Evolutionary conservation across 2,113 vertebrate species (phyloP).

Genomic region (Aldabrachelys gigantea): DNA sequence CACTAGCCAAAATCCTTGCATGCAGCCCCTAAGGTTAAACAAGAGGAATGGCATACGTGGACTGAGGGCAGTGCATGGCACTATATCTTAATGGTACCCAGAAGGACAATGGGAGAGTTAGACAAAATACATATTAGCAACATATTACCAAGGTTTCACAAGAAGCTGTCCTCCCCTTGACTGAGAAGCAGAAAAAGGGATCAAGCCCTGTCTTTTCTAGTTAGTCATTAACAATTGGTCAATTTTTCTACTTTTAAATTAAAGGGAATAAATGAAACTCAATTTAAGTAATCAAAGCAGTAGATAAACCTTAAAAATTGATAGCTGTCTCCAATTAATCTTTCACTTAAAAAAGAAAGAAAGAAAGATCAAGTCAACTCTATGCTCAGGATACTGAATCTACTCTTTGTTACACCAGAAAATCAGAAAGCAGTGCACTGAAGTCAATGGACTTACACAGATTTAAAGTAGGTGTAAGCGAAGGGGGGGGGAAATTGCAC

Average conservation of each 20-base stretch:
- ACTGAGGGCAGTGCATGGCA: slow-evolving; percentile 52
- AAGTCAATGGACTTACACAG: neutral
- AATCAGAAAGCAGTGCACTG: neutral
- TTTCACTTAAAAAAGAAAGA: slow-evolving; percentile 37
- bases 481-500: neutral
- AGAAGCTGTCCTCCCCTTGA: slow-evolving; percentile 53
- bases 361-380: slow-evolving; percentile 5
- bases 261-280: neutral
- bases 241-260: slow-evolving; percentile 35
- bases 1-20: neutral
- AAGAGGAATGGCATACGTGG: neutral
- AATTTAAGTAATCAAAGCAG: neutral
- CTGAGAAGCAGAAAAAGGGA: slow-evolving; percentile 32
- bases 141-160: slow-evolving; percentile 25
- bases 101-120: neutral
- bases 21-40: slow-evolving; percentile 2
- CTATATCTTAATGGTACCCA: neutral
- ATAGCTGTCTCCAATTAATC: slow-evolving; percentile 2
- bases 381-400: neutral
- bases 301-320: slow-evolving; percentile 37
- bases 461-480: neutral
- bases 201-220: slow-evolving; percentile 41
- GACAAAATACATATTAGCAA: slow-evolving; percentile 27
- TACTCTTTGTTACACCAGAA: neutral
- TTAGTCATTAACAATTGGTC: slow-evolving; percentile 44